These are phyloP conservation scores for Acleris holmiana DNA, from an alignment of 2,888 invertebrate genomes.

Conservation along the genomic window DNA sequence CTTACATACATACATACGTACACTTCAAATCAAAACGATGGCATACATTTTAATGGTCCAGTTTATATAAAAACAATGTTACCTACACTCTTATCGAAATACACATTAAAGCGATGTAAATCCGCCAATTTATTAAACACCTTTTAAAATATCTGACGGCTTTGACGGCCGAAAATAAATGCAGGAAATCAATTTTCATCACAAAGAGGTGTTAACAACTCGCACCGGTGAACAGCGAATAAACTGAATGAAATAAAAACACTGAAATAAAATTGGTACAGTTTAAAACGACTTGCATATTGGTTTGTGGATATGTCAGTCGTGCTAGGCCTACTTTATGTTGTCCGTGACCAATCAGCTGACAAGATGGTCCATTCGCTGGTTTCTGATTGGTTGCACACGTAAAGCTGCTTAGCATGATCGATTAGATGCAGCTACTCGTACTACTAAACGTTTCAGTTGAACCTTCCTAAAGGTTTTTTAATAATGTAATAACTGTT, in stretches of 20 bases:
- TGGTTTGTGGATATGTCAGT: not conserved
- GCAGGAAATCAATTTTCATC: constrained; percentile 27
- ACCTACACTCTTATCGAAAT: not conserved
- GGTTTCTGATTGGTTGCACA: constrained; percentile 1
- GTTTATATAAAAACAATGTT: not conserved
- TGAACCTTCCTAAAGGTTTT: not conserved
- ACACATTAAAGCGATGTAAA: not conserved
- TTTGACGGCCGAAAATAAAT: constrained; percentile 5
- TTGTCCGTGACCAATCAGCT: not conserved
- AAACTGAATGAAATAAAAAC: constrained; percentile 4
- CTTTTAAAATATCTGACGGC: constrained; percentile 1
- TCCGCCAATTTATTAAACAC: constrained; percentile 2
- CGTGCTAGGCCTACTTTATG: constrained; percentile 1
- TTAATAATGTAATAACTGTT: not conserved
- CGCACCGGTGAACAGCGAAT: constrained; percentile 15
- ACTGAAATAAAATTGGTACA: not conserved
- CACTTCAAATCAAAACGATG: too few species aligned
- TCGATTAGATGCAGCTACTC: not conserved
- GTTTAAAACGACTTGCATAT: constrained; percentile 1
- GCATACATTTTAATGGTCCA: too few species aligned
- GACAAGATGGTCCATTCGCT: not conserved
- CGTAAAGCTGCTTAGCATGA: not conserved
- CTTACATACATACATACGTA: too few species aligned
- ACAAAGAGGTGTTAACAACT: constrained; percentile 31
- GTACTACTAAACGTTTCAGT: not conserved